Evolutionary conservation across 2,113 vertebrate species (phyloP), one percentile per base, ranked within the genome.

Genomic region (Aythya baeri): DNA sequence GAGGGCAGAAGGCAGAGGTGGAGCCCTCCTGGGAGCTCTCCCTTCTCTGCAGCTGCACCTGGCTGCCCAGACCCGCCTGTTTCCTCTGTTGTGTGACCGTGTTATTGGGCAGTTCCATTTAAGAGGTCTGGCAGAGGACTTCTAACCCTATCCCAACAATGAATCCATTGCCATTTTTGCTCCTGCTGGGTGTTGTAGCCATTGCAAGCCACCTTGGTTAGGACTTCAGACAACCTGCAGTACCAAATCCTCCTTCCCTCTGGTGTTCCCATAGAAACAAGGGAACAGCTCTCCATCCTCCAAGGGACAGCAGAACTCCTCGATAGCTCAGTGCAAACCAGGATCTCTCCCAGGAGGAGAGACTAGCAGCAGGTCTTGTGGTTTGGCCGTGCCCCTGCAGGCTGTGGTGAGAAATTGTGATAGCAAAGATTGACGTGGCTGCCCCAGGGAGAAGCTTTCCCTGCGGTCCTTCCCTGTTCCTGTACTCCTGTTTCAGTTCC

Each of bases 101-200:
- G 0, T 49, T 43, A 22, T 0, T 32, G 67, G 31, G 32, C 29
- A 70, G 22, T 0, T 58, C 17, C 46, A 26, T 54, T 75, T 7
- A 20, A 23, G 59, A 43, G 11, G 11, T 23, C 36, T 13, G 55
- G 25, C 31, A 36, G 22, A 79, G 8, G 8, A 21, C 13, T 78
- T 63, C 83, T 34, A 54, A 82, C 13, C 7, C 17, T 27, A 4
- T 23, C 52, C 52, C 46, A 82, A 38, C 23, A 65, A 46, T 2
- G 12, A 80, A 26, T 7, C 7, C 38, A 55, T 50, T 67, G 38
- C 54, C 27, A 15, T 15, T 70, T 55, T 13, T 27, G 23, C 59
- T 73, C 54, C 81, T 44, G 41, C 34, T 63, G 55, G 31, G 9
- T 31, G 41, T 52, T 61, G 22, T 2, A 66, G 68, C 31, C 52